Evolutionary conservation across 2,113 vertebrate genomes (phyloP).

Genomic region (Ciconia boyciana): DNA sequence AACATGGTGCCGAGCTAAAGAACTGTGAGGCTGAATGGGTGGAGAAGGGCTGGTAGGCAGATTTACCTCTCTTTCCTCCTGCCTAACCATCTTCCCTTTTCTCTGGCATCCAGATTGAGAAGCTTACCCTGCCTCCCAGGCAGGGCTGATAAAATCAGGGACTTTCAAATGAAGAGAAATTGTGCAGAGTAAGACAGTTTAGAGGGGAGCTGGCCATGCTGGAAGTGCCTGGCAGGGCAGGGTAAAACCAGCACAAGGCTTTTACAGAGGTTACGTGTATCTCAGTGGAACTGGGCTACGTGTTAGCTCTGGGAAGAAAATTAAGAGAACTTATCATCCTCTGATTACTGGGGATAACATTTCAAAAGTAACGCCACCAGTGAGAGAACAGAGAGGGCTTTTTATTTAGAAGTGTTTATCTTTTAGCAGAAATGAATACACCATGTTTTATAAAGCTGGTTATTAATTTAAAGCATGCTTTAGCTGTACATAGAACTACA

Average conservation of each 20-base stretch:
- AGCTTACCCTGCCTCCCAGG: slow-evolving; percentile 11
- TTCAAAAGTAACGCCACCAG: not conserved
- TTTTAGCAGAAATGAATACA: not conserved
- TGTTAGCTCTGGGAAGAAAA: not conserved
- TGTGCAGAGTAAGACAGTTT: not conserved
- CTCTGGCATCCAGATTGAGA: not conserved
- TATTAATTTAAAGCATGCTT: not conserved
- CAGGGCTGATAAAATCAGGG: slow-evolving; percentile 49
- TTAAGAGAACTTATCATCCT: not conserved
- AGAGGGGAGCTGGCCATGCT: not conserved
- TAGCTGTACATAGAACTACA: not conserved
- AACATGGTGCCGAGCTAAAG: not conserved
- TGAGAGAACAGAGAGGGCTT: not conserved
- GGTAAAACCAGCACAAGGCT: not conserved
- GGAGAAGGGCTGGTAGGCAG: not conserved
- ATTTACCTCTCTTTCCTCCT: not conserved
- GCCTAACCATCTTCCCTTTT: not conserved
- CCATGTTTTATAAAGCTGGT: not conserved
- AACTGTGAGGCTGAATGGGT: not conserved
- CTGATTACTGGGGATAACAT: not conserved
- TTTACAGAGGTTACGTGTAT: not conserved
- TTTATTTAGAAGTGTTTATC: not conserved
- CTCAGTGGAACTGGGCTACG: not conserved
- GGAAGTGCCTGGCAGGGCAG: not conserved
- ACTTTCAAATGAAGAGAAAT: slow-evolving; percentile 38